Base-by-base conservation (phyloP, 1,140 invertebrate species). In the Dysdera silvatica region DNA sequence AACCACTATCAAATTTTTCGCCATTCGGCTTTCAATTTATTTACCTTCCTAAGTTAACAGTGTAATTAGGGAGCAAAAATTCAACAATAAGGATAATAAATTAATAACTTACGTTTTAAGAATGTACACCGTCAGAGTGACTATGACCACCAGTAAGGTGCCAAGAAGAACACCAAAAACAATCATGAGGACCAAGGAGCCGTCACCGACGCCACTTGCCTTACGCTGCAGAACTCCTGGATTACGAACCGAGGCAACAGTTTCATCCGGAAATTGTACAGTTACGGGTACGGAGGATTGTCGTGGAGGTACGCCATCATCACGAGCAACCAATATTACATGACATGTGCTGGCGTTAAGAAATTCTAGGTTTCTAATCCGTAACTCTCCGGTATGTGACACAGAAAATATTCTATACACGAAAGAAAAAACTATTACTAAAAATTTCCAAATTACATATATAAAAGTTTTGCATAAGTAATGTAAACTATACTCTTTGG, bases 241-340 rank as follows among this genome's bases (percentile, higher is more conserved):
- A n/a, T n/a, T n/a, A n/a, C n/a, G n/a, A 1, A 28, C 31, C 7
- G 55, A 55, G 20, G 54, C 51, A 26, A 61, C 49, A 7, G 65
- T 41, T 28, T 55, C 61, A 53, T 68, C 68, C 3, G 83, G 81
- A 72, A 89, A 80, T 68, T 85, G 84, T 32, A 90, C 83, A 40
- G 84, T 83, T 1, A 89, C 83, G 1, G 87, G 87, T 49, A 88
- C 86, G 75, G 84, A 85, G 72, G 66, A 64, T 76, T 82, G 84
- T 77, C 85, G 77, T 0, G 87, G 84, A 37, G 87, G 87, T 31
- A 80, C 78, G 33, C 88, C 88, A 33, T 83, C 85, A 74, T 93
- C 91, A 1, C 83, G 84, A 18, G 89, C 91, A 55, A 88, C 83
- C 40, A 85, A 87, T 18, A 89, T 83, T 35, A 90, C 77, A 76